Evolutionary conservation across 2,797 vertebrate genomes (phyloP).

Genomic region (Adrianichthys oophorus): DNA sequence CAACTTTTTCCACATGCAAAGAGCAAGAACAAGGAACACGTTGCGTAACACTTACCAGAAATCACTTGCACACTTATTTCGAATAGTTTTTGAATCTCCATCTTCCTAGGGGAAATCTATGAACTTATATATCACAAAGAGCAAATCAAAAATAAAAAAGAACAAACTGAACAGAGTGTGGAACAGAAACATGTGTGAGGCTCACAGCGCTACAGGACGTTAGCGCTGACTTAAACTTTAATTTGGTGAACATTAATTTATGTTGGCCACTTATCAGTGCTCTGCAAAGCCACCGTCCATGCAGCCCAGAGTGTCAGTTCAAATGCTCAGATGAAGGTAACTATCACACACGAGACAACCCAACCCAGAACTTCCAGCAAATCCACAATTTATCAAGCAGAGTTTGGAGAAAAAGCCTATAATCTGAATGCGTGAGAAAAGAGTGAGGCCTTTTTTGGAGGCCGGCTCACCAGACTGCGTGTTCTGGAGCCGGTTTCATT

Average conservation of each 20-base stretch:
- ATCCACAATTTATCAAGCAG: conserved; percentile 32
- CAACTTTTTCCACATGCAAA: too few species aligned
- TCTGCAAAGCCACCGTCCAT: conserved; percentile 22
- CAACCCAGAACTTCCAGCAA: conserved; percentile 9
- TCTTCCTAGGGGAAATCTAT: not conserved
- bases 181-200: not conserved
- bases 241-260: conserved; percentile 28
- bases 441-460: conserved; percentile 55
- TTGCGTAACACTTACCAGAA: too few species aligned
- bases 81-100: too few species aligned
- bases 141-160: not conserved
- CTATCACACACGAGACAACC: conserved; percentile 46
- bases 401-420: conserved; percentile 43
- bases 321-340: conserved; percentile 24
- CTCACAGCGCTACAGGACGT: not conserved
- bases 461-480: conserved; percentile 31
- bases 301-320: conserved; percentile 17
- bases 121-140: not conserved
- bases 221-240: not conserved
- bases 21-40: too few species aligned
- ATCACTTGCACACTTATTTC: too few species aligned
- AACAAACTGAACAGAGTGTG: too few species aligned
- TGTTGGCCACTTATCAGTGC: conserved; percentile 1
- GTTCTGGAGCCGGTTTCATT: conserved; percentile 35
- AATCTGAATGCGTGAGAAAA: conserved; percentile 48